Evolutionary conservation across 2,797 vertebrate genomes (phyloP), one percentile per base, ranked within the genome.

Genomic region (Columba guinea): DNA sequence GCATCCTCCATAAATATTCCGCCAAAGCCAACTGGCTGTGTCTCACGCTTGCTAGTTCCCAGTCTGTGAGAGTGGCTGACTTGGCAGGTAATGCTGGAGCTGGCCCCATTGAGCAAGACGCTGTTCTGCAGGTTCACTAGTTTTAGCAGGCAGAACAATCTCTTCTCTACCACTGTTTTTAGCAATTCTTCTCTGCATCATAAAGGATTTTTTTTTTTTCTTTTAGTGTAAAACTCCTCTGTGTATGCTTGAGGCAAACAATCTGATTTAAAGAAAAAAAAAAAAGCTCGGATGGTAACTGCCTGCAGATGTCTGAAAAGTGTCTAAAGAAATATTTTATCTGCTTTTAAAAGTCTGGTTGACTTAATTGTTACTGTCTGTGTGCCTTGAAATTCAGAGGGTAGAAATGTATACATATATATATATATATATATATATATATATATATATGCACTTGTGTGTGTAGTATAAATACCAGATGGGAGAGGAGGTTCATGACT

Each of bases 1-100:
- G 90, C 94, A 95, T 95, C 96, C 94, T 95, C 90, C 94, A 94
- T 96, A 96, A 96, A 96, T 96, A 97, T 73, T 96, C 89, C 37
- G 1, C 94, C 92, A 93, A 93, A 96, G 95, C 95, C 94, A 97
- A 94, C 94, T 95, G 95, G 95, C 95, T 95, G 86, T 79, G 94
- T 96, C 95, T 96, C 95, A 87, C 95, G 51, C 93, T 93, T 94
- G 93, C 91, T 94, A 96, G 83, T 77, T 96, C 91, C 93, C 95
- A 94, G 93, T 89, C 95, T 95, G 91, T 60, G 77, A 63, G 83
- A 94, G 84, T 60, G 71, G 55, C 91, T 95, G 95, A 88, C 94
- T 94, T 94, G 95, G 93, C 95, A 94, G 91, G 83, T 97, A 58
- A 4, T 26, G 75, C 85, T 75, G 65, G 77, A 65, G 91, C 79